These are phyloP conservation scores for Carassius carassius DNA, from an alignment of 2,113 vertebrate species.

Conservation along the genomic window DNA sequence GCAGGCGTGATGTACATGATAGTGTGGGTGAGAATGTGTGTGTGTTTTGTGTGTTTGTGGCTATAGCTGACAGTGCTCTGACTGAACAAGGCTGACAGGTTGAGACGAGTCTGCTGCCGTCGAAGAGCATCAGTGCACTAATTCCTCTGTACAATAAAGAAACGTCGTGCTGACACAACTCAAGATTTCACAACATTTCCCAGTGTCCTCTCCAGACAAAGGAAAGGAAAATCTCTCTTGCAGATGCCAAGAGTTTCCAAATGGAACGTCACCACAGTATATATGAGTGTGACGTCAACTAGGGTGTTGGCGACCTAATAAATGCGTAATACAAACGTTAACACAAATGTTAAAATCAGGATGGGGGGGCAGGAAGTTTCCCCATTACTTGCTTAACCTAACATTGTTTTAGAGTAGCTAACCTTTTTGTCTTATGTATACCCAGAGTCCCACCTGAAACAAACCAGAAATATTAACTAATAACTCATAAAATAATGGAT, in stretches of 20 bases:
- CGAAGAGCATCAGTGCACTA: neutral
- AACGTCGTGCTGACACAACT: constrained; percentile 6
- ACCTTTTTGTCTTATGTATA: neutral
- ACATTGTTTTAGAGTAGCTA: neutral
- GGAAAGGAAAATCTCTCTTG: neutral
- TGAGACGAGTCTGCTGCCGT: constrained; percentile 26
- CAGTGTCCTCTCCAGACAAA: neutral
- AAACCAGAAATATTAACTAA: neutral
- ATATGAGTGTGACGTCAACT: neutral
- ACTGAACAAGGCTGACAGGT: constrained; percentile 17
- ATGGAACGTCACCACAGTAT: neutral
- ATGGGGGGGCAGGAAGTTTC: neutral
- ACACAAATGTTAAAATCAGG: neutral
- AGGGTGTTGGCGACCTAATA: neutral
- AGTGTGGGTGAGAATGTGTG: neutral
- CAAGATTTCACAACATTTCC: constrained; percentile 30
- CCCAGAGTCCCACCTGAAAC: neutral
- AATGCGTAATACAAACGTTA: neutral
- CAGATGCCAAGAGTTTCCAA: neutral
- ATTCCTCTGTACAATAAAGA: constrained; percentile 22
- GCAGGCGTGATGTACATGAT: neutral
- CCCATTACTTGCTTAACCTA: neutral
- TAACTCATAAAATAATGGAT: neutral
- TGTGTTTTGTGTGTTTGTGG: neutral
- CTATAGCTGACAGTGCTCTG: constrained; percentile 5